Conservation (phyloP, 2,797 vertebrate species). For the Erpetoichthys calabaricus region DNA sequence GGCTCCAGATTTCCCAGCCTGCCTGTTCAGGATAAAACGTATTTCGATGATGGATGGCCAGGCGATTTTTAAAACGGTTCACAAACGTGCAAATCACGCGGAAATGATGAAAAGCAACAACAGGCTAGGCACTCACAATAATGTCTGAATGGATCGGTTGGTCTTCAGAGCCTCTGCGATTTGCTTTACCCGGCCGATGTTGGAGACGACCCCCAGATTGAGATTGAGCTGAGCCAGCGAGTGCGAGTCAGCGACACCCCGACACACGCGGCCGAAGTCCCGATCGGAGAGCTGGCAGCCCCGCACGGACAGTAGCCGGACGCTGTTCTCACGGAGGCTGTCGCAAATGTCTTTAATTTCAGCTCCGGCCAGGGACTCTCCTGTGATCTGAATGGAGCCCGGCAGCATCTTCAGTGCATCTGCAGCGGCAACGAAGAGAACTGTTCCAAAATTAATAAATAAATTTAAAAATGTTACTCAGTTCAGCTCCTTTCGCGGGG, state of each 20-base stretch:
- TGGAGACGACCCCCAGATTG: constrained; percentile 81
- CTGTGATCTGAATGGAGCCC: constrained; percentile 89
- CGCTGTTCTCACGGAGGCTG: constrained; percentile 73
- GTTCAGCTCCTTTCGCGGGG: too few species aligned
- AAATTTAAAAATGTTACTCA: background rate
- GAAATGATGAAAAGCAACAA: background rate
- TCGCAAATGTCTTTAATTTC: constrained; percentile 85
- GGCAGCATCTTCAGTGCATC: constrained; percentile 58
- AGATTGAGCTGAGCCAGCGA: constrained; percentile 85
- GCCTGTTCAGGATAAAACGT: too few species aligned
- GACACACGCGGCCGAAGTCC: constrained; percentile 80
- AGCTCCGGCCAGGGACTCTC: constrained; percentile 74
- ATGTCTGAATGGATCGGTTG: constrained; percentile 84
- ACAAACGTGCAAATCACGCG: too few species aligned
- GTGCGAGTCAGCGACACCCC: constrained; percentile 63
- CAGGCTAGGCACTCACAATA: constrained; percentile 67
- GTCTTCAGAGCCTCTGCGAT: constrained; percentile 71
- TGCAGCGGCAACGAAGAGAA: background rate
- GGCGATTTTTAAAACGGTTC: too few species aligned
- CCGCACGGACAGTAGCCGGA: constrained; percentile 75
- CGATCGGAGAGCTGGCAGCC: constrained; percentile 83
- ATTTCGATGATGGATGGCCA: too few species aligned
- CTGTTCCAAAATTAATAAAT: constrained; percentile 2
- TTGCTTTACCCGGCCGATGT: constrained; percentile 63
- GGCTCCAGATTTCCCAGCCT: too few species aligned